These are phyloP conservation scores for Platichthys flesus DNA, from an alignment of 2,113 vertebrate species.

Conservation along the genomic window DNA sequence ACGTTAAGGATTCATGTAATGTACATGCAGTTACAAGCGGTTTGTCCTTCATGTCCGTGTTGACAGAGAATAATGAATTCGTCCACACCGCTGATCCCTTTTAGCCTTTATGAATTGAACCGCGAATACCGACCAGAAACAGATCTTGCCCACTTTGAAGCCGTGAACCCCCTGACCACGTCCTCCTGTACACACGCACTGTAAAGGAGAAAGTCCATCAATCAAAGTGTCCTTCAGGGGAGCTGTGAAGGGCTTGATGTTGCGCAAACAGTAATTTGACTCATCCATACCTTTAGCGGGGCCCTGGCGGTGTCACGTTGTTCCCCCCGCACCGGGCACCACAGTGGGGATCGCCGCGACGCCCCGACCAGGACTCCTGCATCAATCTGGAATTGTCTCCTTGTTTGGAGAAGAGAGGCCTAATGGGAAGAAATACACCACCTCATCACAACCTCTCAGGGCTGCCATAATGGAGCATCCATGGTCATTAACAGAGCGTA, in stretches of 20 bases:
- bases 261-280: slow-evolving; percentile 77
- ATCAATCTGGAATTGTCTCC: slow-evolving; percentile 61
- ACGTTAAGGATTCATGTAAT: not conserved
- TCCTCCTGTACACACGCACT: slow-evolving; percentile 50
- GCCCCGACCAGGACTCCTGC: slow-evolving; percentile 51
- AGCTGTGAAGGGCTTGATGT: slow-evolving; percentile 59
- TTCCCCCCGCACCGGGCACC: slow-evolving; percentile 49
- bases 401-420: slow-evolving; percentile 56
- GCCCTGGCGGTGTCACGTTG: slow-evolving; percentile 67
- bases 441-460: slow-evolving; percentile 74
- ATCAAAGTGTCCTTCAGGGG: slow-evolving; percentile 64
- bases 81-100: slow-evolving; percentile 47
- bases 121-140: slow-evolving; percentile 54
- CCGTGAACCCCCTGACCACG: slow-evolving; percentile 48
- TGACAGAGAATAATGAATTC: slow-evolving; percentile 29
- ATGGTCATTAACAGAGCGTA: slow-evolving; percentile 80
- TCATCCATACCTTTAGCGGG: slow-evolving; percentile 62
- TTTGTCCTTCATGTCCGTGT: slow-evolving; percentile 8
- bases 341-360: slow-evolving; percentile 36
- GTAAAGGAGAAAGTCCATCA: slow-evolving; percentile 73
- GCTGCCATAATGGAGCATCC: slow-evolving; percentile 83
- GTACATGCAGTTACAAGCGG: not conserved
- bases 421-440: slow-evolving; percentile 76
- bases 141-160: slow-evolving; percentile 36
- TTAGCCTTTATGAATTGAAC: slow-evolving; percentile 44